Conservation (phyloP, 1,140 invertebrate genomes). For the Drosophila littoralis region DNA sequence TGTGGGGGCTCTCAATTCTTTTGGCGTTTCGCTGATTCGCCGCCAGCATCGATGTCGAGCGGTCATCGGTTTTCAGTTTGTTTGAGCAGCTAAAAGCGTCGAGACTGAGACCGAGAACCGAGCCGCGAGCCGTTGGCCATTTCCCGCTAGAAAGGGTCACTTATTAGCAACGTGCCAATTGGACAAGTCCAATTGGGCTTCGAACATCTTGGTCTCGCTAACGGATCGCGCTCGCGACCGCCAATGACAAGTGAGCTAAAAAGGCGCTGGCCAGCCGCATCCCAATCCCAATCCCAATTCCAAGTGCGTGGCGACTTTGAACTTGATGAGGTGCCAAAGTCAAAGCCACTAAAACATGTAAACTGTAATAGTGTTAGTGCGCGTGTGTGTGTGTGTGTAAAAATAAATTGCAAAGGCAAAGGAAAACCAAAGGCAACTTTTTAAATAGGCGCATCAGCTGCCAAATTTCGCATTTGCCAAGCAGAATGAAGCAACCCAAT, state of each 20-base stretch:
- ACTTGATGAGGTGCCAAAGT: conserved; percentile 38
- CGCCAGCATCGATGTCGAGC: conserved; percentile 2
- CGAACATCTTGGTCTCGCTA: neutral
- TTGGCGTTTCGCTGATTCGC: conserved; percentile 22
- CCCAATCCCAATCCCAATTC: neutral
- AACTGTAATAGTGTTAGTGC: conserved; percentile 1
- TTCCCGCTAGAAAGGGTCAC: neutral
- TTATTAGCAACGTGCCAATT: conserved; percentile 1
- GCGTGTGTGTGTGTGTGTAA: conserved; percentile 24
- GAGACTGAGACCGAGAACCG: conserved; percentile 4
- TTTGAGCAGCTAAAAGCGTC: conserved; percentile 39
- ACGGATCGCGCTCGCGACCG: neutral
- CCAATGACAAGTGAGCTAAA: conserved; percentile 9
- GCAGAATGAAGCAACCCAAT: conserved; percentile 1
- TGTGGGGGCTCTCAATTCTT: conserved; percentile 13
- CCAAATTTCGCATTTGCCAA: conserved; percentile 65
- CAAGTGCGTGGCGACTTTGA: conserved; percentile 33
- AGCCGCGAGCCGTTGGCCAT: neutral
- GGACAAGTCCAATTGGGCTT: neutral
- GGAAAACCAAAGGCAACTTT: conserved; percentile 17
- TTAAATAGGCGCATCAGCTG: conserved; percentile 36
- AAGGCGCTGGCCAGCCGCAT: too few relatives aligned
- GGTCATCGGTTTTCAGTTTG: conserved; percentile 32
- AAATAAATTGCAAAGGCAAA: conserved; percentile 39
- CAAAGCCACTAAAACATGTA: conserved; percentile 28